A percentile compares a stretch with the other conserved stretches of the same genome.
phyloP scores from a whole-genome alignment of 1,140 invertebrate genomes.

The Bathynomus jamesi region DNA sequence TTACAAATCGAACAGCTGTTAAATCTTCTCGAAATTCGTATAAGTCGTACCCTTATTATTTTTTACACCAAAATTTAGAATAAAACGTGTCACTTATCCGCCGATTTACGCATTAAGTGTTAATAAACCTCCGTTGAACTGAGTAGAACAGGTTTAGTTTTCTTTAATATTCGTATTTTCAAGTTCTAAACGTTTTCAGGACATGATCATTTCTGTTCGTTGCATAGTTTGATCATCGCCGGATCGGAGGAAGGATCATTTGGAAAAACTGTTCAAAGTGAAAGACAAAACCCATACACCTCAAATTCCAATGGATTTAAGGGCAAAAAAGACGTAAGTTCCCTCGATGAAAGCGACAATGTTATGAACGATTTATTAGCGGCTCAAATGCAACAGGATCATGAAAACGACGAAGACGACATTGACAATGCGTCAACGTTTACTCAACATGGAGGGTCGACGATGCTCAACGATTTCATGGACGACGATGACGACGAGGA shows the following conservation, averaged over 20 bases:
- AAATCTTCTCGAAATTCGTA: no score
- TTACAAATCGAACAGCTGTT: no score
- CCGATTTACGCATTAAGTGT: no score
- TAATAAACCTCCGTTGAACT: no score
- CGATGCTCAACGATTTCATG: background rate
- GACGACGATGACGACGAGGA: background rate
- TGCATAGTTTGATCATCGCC: background rate
- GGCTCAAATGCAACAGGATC: background rate
- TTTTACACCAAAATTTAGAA: no score
- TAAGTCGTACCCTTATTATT: no score
- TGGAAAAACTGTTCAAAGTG: no score
- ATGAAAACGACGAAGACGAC: background rate
- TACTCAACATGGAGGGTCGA: background rate
- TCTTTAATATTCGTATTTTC: no score
- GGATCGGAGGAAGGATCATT: background rate
- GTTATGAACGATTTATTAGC: background rate
- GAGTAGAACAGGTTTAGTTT: no score
- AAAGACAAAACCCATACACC: no score
- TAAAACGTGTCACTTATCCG: no score
- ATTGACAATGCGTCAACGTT: background rate
- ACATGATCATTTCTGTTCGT: background rate
- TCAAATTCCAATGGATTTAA: background rate
- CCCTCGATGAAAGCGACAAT: background rate
- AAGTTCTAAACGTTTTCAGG: no score
- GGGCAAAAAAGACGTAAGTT: background rate